Percentiles rank a stretch among this genome's conserved stretches.
Evolutionary conservation across 2,888 invertebrate genomes (phyloP).

Genomic region (Atethmia centrago): DNA sequence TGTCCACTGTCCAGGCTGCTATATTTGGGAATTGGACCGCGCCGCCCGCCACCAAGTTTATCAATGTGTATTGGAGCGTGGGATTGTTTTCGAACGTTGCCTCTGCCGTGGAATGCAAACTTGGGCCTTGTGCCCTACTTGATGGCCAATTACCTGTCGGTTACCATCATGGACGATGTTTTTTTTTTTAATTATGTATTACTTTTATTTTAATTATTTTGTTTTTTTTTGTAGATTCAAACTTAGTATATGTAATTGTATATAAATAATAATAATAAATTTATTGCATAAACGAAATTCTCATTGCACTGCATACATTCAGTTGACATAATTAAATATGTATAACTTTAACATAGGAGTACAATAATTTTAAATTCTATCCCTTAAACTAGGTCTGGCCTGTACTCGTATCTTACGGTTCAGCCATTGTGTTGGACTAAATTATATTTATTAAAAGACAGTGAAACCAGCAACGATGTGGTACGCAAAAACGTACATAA

Average conservation of each 20-base stretch:
- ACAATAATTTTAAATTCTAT: too few species aligned
- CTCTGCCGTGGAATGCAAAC: conserved; percentile 73
- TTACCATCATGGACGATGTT: conserved; percentile 34
- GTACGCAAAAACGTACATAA: too few species aligned
- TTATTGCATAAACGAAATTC: too few species aligned
- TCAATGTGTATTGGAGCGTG: conserved; percentile 84
- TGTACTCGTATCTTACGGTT: too few species aligned
- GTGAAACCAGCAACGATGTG: too few species aligned
- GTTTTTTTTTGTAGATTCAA: background rate
- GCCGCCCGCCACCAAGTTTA: conserved; percentile 78
- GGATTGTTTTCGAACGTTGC: conserved; percentile 84
- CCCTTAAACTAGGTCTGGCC: too few species aligned
- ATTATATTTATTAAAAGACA: too few species aligned
- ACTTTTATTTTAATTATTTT: conserved; percentile 23
- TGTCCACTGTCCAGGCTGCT: conserved; percentile 70
- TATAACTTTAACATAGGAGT: too few species aligned
- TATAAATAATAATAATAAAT: too few species aligned
- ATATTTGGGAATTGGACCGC: conserved; percentile 81
- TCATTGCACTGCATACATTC: too few species aligned
- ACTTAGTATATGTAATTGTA: background rate
- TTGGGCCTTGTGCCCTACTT: conserved; percentile 72
- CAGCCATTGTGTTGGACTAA: too few species aligned
- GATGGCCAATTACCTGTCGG: conserved; percentile 66
- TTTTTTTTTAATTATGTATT: conserved; percentile 31
- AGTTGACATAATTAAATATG: too few species aligned